A percentile compares a stretch with the other conserved stretches of the same genome.
These are phyloP conservation scores for Zoanthus sansibaricus DNA, from an alignment of 92 coral and sea anemone species.

Conservation along the genomic window DNA sequence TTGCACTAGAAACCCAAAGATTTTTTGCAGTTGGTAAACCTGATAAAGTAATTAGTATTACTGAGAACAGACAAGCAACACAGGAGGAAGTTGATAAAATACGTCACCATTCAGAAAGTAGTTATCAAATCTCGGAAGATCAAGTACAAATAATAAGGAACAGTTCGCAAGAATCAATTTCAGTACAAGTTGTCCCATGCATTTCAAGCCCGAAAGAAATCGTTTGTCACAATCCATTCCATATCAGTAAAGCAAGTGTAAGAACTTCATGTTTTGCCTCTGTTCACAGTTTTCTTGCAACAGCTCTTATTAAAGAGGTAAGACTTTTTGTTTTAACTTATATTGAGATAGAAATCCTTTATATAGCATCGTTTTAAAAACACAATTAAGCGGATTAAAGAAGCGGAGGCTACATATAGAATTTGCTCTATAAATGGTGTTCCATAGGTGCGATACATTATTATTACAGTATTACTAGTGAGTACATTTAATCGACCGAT, in stretches of 20 bases:
- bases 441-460: too few relatives aligned
- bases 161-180: not conserved
- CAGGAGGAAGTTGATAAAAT: not conserved
- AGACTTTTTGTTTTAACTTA: not conserved
- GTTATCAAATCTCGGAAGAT: not conserved
- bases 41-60: not conserved
- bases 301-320: slow-evolving; percentile 38
- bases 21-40: too few relatives aligned
- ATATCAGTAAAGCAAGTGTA: not conserved
- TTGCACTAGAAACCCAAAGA: too few relatives aligned
- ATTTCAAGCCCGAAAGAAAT: not conserved
- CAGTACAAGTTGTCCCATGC: slow-evolving; percentile 42
- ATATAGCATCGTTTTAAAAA: not conserved
- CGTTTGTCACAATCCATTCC: slow-evolving; percentile 20
- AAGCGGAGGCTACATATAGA: not conserved
- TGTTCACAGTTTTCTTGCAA: slow-evolving; percentile 10
- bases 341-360: too few relatives aligned
- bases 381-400: not conserved
- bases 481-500: too few relatives aligned
- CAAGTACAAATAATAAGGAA: slow-evolving; percentile 2
- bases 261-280: not conserved
- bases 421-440: too few relatives aligned
- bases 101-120: not conserved
- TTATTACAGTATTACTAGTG: too few relatives aligned
- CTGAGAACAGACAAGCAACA: not conserved